Evolutionary conservation across 2,888 invertebrate genomes (phyloP).

Genomic region (Minunthozetes semirufus): DNA sequence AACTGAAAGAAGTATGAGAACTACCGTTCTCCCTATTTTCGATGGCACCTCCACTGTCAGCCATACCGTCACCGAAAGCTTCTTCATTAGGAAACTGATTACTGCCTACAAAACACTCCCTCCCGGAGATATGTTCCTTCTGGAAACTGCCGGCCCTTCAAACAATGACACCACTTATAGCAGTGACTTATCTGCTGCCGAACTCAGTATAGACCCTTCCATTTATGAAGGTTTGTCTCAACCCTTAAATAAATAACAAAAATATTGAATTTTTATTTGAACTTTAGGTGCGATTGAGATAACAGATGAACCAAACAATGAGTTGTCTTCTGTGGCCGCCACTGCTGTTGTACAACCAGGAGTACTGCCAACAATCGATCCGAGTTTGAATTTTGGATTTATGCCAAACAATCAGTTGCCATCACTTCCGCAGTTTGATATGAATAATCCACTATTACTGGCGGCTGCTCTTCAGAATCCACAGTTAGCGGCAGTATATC

Average conservation of each 20-base stretch:
- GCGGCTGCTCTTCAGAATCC: slow-evolving; percentile 43
- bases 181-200: slow-evolving; percentile 25
- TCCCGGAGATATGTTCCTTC: slow-evolving; percentile 51
- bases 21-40: slow-evolving; percentile 76
- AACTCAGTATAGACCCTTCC: slow-evolving; percentile 29
- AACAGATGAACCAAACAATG: slow-evolving; percentile 33
- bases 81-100: slow-evolving; percentile 74
- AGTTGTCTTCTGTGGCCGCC: background rate
- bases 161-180: slow-evolving; percentile 23
- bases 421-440: slow-evolving; percentile 35
- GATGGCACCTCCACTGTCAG: slow-evolving; percentile 63
- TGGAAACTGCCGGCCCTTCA: slow-evolving; percentile 33
- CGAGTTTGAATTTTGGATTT: slow-evolving; percentile 27
- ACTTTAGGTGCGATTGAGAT: slow-evolving; percentile 21
- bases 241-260: background rate
- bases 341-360: background rate
- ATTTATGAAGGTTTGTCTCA: slow-evolving; percentile 24
- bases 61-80: slow-evolving; percentile 78
- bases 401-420: slow-evolving; percentile 15
- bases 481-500: slow-evolving; percentile 43
- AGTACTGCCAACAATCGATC: slow-evolving; percentile 24
- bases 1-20: slow-evolving; percentile 77
- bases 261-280: background rate
- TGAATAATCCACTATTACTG: slow-evolving; percentile 42
- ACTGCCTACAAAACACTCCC: slow-evolving; percentile 84